Conservation (phyloP, 2,888 invertebrate genomes). For the Tanytarsus gracilentus region DNA sequence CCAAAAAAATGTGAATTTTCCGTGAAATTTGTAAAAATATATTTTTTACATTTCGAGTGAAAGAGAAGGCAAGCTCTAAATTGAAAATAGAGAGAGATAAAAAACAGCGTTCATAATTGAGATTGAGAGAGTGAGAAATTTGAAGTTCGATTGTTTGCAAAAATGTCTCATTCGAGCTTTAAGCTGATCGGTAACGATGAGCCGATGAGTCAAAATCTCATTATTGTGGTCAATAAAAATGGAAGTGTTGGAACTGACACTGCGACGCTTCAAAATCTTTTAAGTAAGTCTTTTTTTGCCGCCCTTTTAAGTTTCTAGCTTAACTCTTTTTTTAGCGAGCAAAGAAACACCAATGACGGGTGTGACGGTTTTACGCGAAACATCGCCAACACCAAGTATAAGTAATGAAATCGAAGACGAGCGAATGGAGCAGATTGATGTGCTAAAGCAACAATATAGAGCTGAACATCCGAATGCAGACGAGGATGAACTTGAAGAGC, state of each 20-base stretch:
- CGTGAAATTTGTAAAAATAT: neutral
- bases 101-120: neutral
- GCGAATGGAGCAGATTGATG: neutral
- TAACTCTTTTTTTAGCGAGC: constrained; percentile 9
- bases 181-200: constrained; percentile 27
- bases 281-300: constrained; percentile 52
- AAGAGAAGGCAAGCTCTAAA: constrained; percentile 3
- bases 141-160: neutral
- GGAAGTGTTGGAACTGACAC: constrained; percentile 74
- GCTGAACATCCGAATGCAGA: constrained; percentile 30
- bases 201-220: constrained; percentile 44
- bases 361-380: constrained; percentile 53
- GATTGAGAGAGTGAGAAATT: neutral
- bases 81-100: neutral
- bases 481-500: constrained; percentile 31
- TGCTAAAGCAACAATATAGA: constrained; percentile 8
- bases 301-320: constrained; percentile 7
- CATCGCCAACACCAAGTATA: constrained; percentile 43
- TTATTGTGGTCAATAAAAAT: constrained; percentile 79
- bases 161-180: constrained; percentile 30
- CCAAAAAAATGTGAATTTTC: too few relatives aligned
- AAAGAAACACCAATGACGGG: constrained; percentile 48
- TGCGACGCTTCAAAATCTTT: constrained; percentile 65
- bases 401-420: constrained; percentile 38
- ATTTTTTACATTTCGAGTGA: neutral